Percentiles rank a stretch among this genome's conserved stretches.
Evolutionary conservation across 92 coral and sea anemone species (phyloP).

Genomic region (Muricea muricata): DNA sequence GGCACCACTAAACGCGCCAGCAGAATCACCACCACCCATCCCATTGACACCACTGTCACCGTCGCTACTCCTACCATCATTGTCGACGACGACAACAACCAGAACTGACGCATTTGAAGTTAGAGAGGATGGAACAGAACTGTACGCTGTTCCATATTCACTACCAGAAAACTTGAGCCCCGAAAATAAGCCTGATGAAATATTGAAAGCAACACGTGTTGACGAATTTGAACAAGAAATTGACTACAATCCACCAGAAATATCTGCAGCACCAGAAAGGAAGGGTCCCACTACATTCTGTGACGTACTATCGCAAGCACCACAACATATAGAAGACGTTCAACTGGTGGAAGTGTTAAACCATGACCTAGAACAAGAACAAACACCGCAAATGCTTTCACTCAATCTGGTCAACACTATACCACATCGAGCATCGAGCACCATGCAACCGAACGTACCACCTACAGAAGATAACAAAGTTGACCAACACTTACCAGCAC

Average conservation of each 20-base stretch:
- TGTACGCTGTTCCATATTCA: neutral
- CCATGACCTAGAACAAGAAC: neutral
- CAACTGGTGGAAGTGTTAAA: neutral
- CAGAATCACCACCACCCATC: neutral
- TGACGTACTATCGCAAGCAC: neutral
- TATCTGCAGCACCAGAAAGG: neutral
- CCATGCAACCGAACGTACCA: too few species aligned
- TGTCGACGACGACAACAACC: neutral
- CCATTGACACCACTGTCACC: neutral
- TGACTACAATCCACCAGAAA: neutral
- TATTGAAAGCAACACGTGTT: neutral
- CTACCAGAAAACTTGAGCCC: neutral
- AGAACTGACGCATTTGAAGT: neutral
- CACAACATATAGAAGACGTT: neutral
- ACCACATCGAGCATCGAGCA: neutral
- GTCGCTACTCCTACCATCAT: neutral
- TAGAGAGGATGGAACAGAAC: neutral
- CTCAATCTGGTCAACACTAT: neutral
- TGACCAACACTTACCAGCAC: neutral
- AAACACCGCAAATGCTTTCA: neutral
- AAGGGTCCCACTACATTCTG: neutral
- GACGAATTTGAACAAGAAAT: neutral
- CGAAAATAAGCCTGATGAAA: neutral
- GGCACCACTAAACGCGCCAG: too few species aligned
- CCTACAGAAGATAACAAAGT: neutral